Evolutionary conservation across 1,140 invertebrate genomes (phyloP).

Genomic region (Plutomurus gul): DNA sequence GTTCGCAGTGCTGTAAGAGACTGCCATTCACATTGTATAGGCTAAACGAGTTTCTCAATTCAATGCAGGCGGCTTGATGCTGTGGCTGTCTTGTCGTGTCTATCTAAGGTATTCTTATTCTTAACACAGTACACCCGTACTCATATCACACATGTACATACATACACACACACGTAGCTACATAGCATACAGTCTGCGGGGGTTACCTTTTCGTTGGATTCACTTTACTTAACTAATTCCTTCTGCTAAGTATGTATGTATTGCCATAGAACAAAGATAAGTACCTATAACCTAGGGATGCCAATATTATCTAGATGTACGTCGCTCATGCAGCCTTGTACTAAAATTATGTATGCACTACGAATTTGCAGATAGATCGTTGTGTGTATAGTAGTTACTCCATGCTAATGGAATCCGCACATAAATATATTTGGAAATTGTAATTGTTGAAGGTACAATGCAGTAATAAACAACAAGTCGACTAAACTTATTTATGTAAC

Average conservation of each 20-base stretch:
- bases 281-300: not conserved
- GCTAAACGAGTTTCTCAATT: slow-evolving; percentile 20
- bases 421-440: no score
- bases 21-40: slow-evolving; percentile 10
- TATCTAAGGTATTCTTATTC: not conserved
- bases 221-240: not conserved
- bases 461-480: no score
- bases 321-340: not conserved
- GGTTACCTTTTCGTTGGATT: not conserved
- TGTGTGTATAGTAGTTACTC: not conserved
- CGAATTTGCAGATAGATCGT: not conserved
- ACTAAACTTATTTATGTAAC: no score
- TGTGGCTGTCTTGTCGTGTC: not conserved
- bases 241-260: not conserved
- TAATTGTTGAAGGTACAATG: no score
- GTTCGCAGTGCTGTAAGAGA: slow-evolving; percentile 11
- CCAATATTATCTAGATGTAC: not conserved
- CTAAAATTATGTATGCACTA: not conserved
- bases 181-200: not conserved
- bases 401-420: no score
- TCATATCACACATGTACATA: not conserved
- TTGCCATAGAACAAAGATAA: no score
- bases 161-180: not conserved
- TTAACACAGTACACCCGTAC: no score
- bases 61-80: not conserved